Base-by-base conservation (phyloP, 2,888 invertebrate species). In the Clistopyga incitator region DNA sequence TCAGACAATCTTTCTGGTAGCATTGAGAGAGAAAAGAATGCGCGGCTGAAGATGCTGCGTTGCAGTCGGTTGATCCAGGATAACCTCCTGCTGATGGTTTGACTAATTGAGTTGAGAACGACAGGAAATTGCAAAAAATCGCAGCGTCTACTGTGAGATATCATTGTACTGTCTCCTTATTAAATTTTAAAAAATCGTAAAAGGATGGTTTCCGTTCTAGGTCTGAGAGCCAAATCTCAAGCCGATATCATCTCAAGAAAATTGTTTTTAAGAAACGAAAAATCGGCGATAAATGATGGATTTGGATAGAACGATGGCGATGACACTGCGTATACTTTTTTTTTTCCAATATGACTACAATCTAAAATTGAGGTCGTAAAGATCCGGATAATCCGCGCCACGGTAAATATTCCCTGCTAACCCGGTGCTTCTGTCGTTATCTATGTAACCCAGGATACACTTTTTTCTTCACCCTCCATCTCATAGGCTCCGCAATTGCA, bases 361-460 rank as follows among this genome's bases (percentile, higher is more conserved):
- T 68, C 85, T 74, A 85, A 89, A 89, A 88, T 87, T 87, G 87
- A 86, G 84, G 82, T 88, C 88, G 88, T 89, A 89, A 89, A 89
- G 86, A 89, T 87, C 83, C 86, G 85, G 88, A 89, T 89, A 89
- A 89, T 89, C 88, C 89, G 67, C 25, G 65, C 81, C 77, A 71
- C 84, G 87, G 84, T 68, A 52, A 52, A 68, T 79, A 78, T 88
- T 87, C 77, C 78, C 74, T 38, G 68, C 77, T 87, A 87, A 84
- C 88, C 85, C 84, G 84, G 68, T 50, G 25, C 82, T 82, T 56
- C 67, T 56, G 52, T 45, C 56, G 34, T 34, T 68, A 50, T 68
- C 68, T 68, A 68, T 68, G 18, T 68, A 6, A 52, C 52, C 68
- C 68, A 68, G 50, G 29, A 34, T 68, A 18, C 20, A 18, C 20